Base-by-base conservation (phyloP, 1,140 invertebrate genomes). In the Drosophila insularis region DNA sequence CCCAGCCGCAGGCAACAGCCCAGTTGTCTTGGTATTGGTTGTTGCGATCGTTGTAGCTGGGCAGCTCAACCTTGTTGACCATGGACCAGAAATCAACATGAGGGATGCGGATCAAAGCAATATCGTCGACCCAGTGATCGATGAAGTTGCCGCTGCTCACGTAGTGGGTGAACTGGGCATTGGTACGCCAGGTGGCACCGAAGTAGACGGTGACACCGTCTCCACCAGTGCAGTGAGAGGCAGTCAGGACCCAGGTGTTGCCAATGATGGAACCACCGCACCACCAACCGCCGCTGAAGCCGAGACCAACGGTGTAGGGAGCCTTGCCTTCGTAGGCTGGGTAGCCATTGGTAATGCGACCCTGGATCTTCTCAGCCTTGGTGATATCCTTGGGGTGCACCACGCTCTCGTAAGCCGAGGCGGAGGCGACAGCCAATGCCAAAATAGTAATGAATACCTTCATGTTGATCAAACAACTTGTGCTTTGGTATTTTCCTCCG, bases 211-310 rank as follows among this genome's bases (percentile, higher is more conserved):
- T 77, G 3, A 73, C 2, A 63, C 80, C 43, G 46, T 66, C 4
- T 68, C 31, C 56, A 3, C 65, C 77, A 56, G 39, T 43, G 74
- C 94, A 95, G 72, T 95, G 94, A 7, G 93, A 94, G 5, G 94
- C 93, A 11, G 93, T 93, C 23, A 95, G 69, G 2, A 94, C 85
- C 93, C 71, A 94, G 21, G 91, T 61, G 58, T 89, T 70, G 63
- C 90, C 91, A 27, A 95, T 92, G 50, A 95, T 76, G 17, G 93
- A 93, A 94, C 80, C 92, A 92, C 70, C 73, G 59, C 79, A 90
- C 80, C 23, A 65, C 63, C 4, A 73, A 6, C 66, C 65, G 43
- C 60, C 60, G 35, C 61, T 80, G 74, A 93, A 80, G 4, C 68
- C 66, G 8, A 94, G 78, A 2, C 91, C 89, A n/a, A 91, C 92